Evolutionary conservation across 2,797 vertebrate genomes (phyloP), one percentile per base, ranked within the genome.

Genomic region (Sebastes hopkinsi): DNA sequence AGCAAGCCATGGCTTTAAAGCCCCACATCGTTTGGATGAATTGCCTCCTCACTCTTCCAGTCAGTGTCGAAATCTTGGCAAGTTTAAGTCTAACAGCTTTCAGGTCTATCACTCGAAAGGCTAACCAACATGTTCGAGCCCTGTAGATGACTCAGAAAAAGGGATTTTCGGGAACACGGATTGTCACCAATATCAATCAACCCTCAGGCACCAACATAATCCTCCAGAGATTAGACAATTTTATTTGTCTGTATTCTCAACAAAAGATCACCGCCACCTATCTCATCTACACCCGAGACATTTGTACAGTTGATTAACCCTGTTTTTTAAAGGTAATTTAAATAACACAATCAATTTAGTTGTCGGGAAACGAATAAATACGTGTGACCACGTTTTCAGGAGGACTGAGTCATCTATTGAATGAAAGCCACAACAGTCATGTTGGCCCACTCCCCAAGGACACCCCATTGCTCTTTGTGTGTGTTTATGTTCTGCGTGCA

Each of bases 381-480:
- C 58, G 34, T 62, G 52, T 65, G 58, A 8, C 16, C 32, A 30
- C 81, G 52, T 65, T 87, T 87, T 82, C 58, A 78, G 6, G 27
- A 60, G 20, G 38, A 68, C 67, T 86, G 85, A 92, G 75, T 90
- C 88, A 91, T 83, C 61, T 66, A 29, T 75, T 87, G 80, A 89
- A 81, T 32, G 4, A 67, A 25, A 79, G 75, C 72, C 77, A 86
- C 72, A 62, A 5, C 10, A 62, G 29, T 50, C 72, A 79, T 65
- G 75, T 56, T 83, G 80, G 76, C 74, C 75, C 59, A 73, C 56
- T 86, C 74, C 81, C 83, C 88, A 89, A 88, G 81, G 90, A 91
- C 88, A 59, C 64, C 70, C 64, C 50, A 62, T 70, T 84, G 82
- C 64, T 88, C 77, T 87, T 72, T 81, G 52, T 52, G 6, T 56